Evolutionary conservation across 2,797 vertebrate genomes (phyloP).

Genomic region (Hyperoplus immaculatus): DNA sequence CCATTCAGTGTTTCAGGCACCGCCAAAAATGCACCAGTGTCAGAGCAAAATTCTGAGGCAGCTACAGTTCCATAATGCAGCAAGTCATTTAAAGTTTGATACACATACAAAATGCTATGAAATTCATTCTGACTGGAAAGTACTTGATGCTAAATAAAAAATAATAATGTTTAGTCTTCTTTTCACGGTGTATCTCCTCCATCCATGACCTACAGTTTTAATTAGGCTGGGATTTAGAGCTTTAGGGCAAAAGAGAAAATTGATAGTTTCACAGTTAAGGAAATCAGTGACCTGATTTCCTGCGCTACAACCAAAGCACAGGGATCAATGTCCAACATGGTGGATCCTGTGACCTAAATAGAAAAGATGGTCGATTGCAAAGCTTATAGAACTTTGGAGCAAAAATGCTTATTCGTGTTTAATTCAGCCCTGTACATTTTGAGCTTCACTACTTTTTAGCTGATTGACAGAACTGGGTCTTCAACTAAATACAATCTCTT

Average conservation of each 20-base stretch:
- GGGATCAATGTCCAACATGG: slow-evolving; percentile 76
- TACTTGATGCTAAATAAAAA: not conserved
- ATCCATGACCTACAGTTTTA: slow-evolving; percentile 27
- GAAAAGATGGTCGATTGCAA: slow-evolving; percentile 26
- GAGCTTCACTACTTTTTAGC: slow-evolving; percentile 1
- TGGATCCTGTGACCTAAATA: slow-evolving; percentile 73
- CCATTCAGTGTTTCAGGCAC: slow-evolving; percentile 27
- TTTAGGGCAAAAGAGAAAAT: slow-evolving; percentile 58
- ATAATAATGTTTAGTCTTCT: not conserved
- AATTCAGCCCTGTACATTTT: not conserved
- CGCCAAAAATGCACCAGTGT: slow-evolving; percentile 24
- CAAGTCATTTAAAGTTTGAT: slow-evolving; percentile 17
- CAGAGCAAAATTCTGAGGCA: slow-evolving; percentile 15
- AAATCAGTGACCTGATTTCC: slow-evolving; percentile 77
- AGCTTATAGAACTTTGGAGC: slow-evolving; percentile 14
- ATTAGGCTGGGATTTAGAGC: slow-evolving; percentile 52
- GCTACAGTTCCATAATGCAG: slow-evolving; percentile 35
- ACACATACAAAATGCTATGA: not conserved
- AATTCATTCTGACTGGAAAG: not conserved
- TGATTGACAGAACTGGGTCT: not conserved
- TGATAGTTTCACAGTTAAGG: slow-evolving; percentile 62
- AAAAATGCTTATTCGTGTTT: slow-evolving; percentile 12
- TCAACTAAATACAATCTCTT: not conserved
- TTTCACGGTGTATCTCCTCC: not conserved
- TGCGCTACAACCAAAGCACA: slow-evolving; percentile 49